Evolutionary conservation across 2,797 vertebrate species (phyloP).

Genomic region (Phalloptychus januarius): DNA sequence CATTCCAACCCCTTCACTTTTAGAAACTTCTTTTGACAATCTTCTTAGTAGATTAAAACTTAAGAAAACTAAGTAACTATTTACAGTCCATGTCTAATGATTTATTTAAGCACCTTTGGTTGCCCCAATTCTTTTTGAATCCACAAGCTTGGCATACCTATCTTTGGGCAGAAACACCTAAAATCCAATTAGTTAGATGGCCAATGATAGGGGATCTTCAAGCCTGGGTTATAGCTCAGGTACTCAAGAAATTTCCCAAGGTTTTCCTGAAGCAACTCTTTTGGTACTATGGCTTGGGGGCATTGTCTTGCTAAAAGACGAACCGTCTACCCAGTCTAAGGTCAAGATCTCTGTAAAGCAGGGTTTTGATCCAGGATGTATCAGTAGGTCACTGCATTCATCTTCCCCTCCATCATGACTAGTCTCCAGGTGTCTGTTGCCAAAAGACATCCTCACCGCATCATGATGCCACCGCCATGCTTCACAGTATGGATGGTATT

Average conservation of each 20-base stretch:
- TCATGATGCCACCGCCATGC: neutral
- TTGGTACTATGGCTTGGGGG: neutral
- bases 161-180: neutral
- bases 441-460: neutral
- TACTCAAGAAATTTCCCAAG: neutral
- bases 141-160: neutral
- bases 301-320: neutral
- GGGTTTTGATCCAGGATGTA: neutral
- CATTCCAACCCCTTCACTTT: constrained; percentile 27
- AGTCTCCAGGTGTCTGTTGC: neutral
- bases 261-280: neutral
- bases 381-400: neutral
- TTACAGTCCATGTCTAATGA: neutral
- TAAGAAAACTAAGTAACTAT: neutral
- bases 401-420: neutral
- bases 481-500: neutral
- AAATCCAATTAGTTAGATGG: neutral
- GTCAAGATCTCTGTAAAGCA: neutral
- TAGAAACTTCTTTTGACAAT: constrained; percentile 23
- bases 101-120: neutral
- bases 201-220: neutral
- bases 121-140: neutral
- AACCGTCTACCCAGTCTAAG: neutral
- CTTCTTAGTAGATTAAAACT: neutral
- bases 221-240: neutral